Conservation (phyloP, 1,140 invertebrate genomes). For the Hylaeus volcanicus region DNA sequence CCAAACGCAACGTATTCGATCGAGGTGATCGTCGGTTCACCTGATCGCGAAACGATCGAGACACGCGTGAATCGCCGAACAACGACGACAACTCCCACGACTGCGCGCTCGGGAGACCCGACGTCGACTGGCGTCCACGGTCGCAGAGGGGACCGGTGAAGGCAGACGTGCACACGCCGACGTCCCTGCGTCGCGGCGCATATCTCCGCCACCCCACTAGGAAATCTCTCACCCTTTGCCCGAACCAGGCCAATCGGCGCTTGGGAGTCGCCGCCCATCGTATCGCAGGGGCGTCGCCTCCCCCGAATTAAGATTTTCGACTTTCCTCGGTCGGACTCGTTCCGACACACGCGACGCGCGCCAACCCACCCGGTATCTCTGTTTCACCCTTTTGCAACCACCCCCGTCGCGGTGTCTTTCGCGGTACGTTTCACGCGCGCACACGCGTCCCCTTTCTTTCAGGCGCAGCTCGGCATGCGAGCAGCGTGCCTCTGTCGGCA, state of each 20-base stretch:
- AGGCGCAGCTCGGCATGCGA: constrained; percentile 11
- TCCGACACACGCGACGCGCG: not conserved
- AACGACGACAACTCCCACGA: constrained; percentile 48
- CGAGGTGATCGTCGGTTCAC: not conserved
- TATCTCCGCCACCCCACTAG: constrained; percentile 66
- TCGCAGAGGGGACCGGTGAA: constrained; percentile 33
- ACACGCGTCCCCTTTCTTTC: not conserved
- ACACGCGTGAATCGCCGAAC: constrained; percentile 17
- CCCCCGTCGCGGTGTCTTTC: not conserved
- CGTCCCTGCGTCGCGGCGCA: constrained; percentile 67
- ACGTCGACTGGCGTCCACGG: constrained; percentile 74
- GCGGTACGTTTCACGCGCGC: constrained; percentile 22
- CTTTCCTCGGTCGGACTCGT: constrained; percentile 67
- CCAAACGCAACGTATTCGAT: not conserved
- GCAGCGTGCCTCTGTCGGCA: constrained; percentile 7
- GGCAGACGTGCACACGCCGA: constrained; percentile 61
- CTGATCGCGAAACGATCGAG: constrained; percentile 1
- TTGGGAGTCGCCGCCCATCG: constrained; percentile 70
- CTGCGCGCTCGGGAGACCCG: constrained; percentile 74
- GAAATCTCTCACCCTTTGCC: constrained; percentile 69
- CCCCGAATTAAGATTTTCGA: constrained; percentile 80
- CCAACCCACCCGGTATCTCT: not conserved
- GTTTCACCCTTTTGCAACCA: constrained; percentile 12
- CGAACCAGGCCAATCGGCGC: constrained; percentile 74
- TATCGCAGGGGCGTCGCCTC: constrained; percentile 72